Percentiles rank a stretch among this genome's conserved stretches.
These are phyloP conservation scores for Ahaetulla prasina DNA, from an alignment of 2,113 vertebrate species.

Conservation along the genomic window DNA sequence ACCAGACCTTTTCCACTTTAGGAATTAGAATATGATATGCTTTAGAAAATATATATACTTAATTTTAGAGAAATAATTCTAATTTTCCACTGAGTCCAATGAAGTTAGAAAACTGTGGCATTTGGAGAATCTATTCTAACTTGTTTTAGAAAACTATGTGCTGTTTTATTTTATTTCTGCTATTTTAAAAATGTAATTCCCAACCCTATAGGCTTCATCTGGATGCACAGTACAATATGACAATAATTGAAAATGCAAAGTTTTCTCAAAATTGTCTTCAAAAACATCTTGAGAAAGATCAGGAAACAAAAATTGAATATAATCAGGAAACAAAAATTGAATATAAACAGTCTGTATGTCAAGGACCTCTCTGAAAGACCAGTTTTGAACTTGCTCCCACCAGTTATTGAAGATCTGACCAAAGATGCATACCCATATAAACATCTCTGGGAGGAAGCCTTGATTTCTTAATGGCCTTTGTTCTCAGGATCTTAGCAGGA, in stretches of 20 bases:
- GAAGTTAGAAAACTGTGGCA: slow-evolving; percentile 8
- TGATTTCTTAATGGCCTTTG: neutral
- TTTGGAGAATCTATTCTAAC: slow-evolving; percentile 5
- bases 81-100: neutral
- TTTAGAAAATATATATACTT: neutral
- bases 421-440: neutral
- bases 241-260: neutral
- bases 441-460: neutral
- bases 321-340: too few relatives aligned
- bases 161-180: neutral
- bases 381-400: neutral
- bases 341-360: neutral
- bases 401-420: neutral
- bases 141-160: slow-evolving; percentile 4
- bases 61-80: neutral
- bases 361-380: neutral
- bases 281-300: neutral
- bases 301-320: too few relatives aligned
- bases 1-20: neutral
- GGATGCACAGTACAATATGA: neutral
- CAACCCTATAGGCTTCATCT: neutral
- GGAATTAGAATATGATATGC: neutral
- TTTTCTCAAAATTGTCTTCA: neutral
- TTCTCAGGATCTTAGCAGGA: neutral
- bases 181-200: neutral